Evolutionary conservation across 2,113 vertebrate genomes (phyloP).

Genomic region (Eudyptes chrysolophus): DNA sequence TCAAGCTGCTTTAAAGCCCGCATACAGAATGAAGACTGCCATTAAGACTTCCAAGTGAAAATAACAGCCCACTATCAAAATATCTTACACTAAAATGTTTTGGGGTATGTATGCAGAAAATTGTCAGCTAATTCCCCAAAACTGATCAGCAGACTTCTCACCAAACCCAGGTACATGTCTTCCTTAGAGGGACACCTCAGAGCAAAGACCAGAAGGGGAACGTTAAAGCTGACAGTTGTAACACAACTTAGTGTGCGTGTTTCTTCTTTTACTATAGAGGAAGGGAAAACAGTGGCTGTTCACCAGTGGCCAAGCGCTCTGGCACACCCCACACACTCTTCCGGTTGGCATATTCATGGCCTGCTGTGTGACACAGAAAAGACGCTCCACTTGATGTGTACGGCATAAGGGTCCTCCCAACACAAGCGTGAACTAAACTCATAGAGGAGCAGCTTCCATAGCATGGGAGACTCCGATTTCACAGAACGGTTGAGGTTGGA

Average conservation of each 20-base stretch:
- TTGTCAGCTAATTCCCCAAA: background rate
- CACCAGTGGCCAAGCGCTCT: fast-evolving
- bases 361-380: background rate
- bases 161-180: background rate
- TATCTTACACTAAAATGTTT: background rate
- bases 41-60: background rate
- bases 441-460: background rate
- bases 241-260: fast-evolving
- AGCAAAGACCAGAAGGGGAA: background rate
- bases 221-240: background rate
- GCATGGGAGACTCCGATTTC: background rate
- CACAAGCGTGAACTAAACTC: fast-evolving
- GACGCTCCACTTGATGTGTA: background rate
- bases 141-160: background rate
- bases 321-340: background rate
- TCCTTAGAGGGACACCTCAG: background rate
- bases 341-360: fast-evolving
- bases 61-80: background rate
- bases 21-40: background rate
- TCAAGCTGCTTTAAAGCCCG: background rate
- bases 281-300: background rate
- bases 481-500: background rate
- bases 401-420: background rate
- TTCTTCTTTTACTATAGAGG: background rate
- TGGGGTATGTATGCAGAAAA: background rate